Evolutionary conservation across 2,113 vertebrate species (phyloP).

Genomic region (Eudyptes chrysolophus): DNA sequence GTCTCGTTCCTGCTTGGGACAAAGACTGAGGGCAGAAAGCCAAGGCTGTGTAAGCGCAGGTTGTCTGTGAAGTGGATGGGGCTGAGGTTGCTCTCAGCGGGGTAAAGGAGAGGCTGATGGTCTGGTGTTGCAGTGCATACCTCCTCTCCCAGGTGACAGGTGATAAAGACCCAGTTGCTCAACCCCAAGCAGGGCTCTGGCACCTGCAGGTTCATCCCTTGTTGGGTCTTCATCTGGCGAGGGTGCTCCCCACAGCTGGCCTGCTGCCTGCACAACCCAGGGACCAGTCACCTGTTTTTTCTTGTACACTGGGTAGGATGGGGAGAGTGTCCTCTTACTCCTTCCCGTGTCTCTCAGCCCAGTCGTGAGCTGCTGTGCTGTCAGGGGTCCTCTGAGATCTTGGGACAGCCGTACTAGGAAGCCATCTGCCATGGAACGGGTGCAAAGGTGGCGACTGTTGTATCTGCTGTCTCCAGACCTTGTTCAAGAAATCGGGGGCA

Average conservation of each 20-base stretch:
- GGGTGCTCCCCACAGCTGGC: not conserved
- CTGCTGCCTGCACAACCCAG: accelerated
- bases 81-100: not conserved
- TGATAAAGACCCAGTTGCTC: not conserved
- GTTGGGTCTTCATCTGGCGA: not conserved
- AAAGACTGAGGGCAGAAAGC: not conserved
- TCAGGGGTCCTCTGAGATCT: not conserved
- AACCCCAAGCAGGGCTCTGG: not conserved
- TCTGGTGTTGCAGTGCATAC: not conserved
- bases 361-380: not conserved
- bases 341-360: not conserved
- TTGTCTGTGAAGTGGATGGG: not conserved
- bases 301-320: not conserved
- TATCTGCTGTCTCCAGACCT: not conserved
- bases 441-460: not conserved
- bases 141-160: not conserved
- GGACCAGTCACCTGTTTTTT: accelerated
- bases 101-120: not conserved
- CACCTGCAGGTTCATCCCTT: not conserved
- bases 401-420: not conserved
- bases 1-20: not conserved
- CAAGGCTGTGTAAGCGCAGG: not conserved
- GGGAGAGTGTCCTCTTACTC: not conserved
- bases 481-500: not conserved
- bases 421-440: accelerated